Conservation (phyloP, 35 echinoderm and acorn worm species). For the Heliocidaris erythrogramma region DNA sequence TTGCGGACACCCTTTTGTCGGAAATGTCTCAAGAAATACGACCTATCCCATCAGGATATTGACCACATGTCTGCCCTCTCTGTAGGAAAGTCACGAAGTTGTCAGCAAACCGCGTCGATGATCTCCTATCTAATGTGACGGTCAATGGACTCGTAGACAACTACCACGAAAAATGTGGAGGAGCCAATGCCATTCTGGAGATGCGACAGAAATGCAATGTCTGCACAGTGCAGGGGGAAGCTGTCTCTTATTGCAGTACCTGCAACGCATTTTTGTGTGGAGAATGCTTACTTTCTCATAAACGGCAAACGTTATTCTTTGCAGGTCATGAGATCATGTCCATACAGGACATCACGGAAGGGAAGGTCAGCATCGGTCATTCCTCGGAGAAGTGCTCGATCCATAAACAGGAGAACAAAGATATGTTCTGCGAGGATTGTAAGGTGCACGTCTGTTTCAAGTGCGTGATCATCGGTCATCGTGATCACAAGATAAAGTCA, state of each 20-base stretch:
- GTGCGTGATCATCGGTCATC: neutral
- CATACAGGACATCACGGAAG: neutral
- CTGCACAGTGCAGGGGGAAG: neutral
- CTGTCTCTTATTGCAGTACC: neutral
- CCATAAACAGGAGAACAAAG: neutral
- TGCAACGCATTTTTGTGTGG: neutral
- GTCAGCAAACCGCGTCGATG: neutral
- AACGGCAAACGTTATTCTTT: neutral
- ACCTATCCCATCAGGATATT: neutral
- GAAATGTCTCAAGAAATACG: neutral
- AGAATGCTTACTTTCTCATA: neutral
- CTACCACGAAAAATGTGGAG: neutral
- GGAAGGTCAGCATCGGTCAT: neutral
- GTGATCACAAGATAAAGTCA: neutral
- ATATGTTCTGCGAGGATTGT: neutral
- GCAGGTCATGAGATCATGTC: neutral
- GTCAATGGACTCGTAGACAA: neutral
- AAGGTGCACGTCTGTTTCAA: neutral
- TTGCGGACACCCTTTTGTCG: neutral
- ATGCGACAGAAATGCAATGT: neutral
- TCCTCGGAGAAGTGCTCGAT: neutral
- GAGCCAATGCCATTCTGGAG: neutral
- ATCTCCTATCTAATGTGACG: neutral
- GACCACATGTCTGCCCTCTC: conserved; percentile 15
- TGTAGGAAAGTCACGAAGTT: neutral